A percentile compares a stretch with the other conserved stretches of the same genome.
Evolutionary conservation across 2,797 vertebrate genomes (phyloP).

Genomic region (Molossus molossus): DNA sequence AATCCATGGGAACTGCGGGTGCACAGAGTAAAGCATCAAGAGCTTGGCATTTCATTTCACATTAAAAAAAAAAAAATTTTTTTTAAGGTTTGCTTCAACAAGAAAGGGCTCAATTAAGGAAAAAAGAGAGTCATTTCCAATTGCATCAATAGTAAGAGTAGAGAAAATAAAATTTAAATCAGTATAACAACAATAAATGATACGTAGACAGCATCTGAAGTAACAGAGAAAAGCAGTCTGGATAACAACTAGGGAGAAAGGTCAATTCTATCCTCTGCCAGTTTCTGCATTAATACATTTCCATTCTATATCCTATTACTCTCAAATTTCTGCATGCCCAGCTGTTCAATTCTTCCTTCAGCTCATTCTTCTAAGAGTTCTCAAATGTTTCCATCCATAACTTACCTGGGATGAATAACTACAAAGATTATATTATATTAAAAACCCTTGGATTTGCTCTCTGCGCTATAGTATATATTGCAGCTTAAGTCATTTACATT

Average conservation of each 20-base stretch:
- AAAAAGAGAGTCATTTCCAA: background rate
- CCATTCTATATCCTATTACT: background rate
- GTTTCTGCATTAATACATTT: background rate
- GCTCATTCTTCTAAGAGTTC: background rate
- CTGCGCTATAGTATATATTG: background rate
- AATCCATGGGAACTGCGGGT: background rate
- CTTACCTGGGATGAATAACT: background rate
- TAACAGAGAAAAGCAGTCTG: background rate
- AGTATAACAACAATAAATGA: background rate
- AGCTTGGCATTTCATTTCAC: background rate
- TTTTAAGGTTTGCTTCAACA: background rate
- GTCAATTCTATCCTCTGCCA: background rate
- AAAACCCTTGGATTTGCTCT: background rate
- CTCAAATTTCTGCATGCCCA: background rate
- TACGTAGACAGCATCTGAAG: background rate
- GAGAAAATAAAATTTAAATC: background rate
- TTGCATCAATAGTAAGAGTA: background rate
- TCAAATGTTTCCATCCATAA: background rate
- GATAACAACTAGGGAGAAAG: background rate
- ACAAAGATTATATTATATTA: background rate
- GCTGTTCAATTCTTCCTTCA: background rate
- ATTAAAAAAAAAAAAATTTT: constrained; percentile 30
- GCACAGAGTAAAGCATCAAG: background rate
- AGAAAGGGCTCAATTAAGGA: background rate
- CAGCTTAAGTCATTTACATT: background rate